A percentile compares a stretch with the other conserved stretches of the same genome.
These are phyloP conservation scores for Sceliomorpha sp. DNA, from an alignment of 2,888 invertebrate genomes.

Conservation along the genomic window DNA sequence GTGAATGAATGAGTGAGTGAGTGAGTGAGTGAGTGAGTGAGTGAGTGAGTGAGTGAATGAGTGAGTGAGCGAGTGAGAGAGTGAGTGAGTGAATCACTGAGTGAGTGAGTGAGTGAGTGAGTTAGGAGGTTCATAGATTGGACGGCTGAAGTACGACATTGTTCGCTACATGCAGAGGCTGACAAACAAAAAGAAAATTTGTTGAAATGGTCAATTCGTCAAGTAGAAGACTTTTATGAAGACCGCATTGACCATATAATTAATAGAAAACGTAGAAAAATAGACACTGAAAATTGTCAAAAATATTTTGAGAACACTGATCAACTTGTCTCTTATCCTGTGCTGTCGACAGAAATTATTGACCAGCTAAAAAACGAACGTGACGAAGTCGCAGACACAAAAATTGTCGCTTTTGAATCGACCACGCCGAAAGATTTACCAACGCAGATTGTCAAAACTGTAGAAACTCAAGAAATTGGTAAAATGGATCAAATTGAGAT, in stretches of 20 bases:
- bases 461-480: constrained; percentile 42
- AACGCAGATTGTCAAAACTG: constrained; percentile 37
- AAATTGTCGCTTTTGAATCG: constrained; percentile 61
- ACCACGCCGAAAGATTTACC: constrained; percentile 58
- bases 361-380: constrained; percentile 59
- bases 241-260: constrained; percentile 61
- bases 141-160: no score
- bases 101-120: no score
- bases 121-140: no score
- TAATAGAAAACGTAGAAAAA: constrained; percentile 61
- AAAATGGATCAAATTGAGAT: constrained; percentile 27
- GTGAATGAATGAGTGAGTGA: no score
- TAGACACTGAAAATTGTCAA: constrained; percentile 58
- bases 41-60: no score
- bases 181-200: constrained; percentile 63
- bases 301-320: constrained; percentile 25
- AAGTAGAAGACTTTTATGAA: constrained; percentile 66
- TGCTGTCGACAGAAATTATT: constrained; percentile 55
- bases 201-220: constrained; percentile 65
- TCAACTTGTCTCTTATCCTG: constrained; percentile 53
- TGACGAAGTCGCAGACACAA: constrained; percentile 58
- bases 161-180: no score
- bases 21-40: no score
- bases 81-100: no score
- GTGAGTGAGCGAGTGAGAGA: no score